Conservation (phyloP, 2,797 vertebrate species). For the Sebastes diploproa region DNA sequence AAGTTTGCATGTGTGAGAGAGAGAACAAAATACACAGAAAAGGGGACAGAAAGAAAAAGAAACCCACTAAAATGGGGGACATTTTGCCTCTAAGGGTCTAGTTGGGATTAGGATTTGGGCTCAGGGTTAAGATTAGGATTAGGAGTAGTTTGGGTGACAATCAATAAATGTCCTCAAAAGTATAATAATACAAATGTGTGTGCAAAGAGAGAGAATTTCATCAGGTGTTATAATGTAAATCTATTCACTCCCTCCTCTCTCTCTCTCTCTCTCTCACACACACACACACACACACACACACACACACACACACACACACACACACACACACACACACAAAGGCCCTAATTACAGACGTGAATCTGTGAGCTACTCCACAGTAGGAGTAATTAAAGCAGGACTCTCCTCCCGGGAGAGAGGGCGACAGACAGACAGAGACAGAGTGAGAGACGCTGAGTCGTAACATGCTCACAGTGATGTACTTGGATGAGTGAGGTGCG, state of each 20-base stretch:
- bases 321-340: conserved; percentile 3
- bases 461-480: conserved; percentile 16
- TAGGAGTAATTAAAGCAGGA: conserved; percentile 75
- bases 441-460: conserved; percentile 36
- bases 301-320: conserved; percentile 19
- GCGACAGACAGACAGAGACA: conserved; percentile 43
- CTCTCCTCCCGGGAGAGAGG: conserved; percentile 56
- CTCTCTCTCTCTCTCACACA: not conserved
- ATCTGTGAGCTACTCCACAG: conserved; percentile 68
- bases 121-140: conserved; percentile 12
- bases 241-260: not conserved
- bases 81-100: not conserved
- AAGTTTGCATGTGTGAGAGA: not conserved
- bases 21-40: not conserved
- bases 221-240: conserved; percentile 9
- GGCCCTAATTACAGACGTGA: conserved; percentile 73
- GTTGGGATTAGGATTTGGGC: conserved; percentile 4
- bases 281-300: not conserved
- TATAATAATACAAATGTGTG: not conserved
- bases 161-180: not conserved
- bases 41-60: not conserved
- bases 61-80: not conserved
- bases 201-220: not conserved
- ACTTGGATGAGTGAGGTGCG: conserved; percentile 9
- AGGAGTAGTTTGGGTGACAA: not conserved